phyloP scores from a whole-genome alignment of 2,888 invertebrate genomes.

The Trissolcus brochymenae region DNA sequence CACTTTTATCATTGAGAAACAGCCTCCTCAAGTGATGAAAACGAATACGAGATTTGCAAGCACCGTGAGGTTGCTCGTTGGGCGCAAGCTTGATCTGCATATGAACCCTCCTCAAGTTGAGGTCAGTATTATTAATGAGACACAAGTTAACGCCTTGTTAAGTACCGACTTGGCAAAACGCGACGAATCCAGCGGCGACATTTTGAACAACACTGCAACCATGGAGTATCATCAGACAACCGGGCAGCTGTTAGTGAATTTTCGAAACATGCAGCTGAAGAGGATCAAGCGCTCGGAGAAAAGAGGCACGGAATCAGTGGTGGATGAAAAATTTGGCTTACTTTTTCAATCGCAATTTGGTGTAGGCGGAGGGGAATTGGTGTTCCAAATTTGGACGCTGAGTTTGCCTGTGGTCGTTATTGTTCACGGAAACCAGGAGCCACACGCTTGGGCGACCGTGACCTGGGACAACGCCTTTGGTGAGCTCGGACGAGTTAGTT shows the following conservation, averaged over 20 bases:
- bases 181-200: constrained; percentile 90
- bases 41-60: constrained; percentile 97
- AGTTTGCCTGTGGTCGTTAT: constrained; percentile 99
- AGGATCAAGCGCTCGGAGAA: constrained; percentile 97
- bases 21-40: constrained; percentile 98
- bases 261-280: constrained; percentile 95
- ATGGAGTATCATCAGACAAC: constrained; percentile 96
- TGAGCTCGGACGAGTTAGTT: constrained; percentile 93
- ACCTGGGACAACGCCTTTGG: constrained; percentile 99
- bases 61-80: constrained; percentile 93
- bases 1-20: constrained; percentile 97
- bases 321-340: constrained; percentile 97
- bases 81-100: constrained; percentile 94
- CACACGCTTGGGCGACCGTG: constrained; percentile 99
- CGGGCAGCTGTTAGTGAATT: constrained; percentile 91
- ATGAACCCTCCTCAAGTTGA: constrained; percentile 94
- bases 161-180: constrained; percentile 86
- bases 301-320: constrained; percentile 97
- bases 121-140: constrained; percentile 78
- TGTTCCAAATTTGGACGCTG: constrained; percentile 94
- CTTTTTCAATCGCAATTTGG: constrained; percentile 95
- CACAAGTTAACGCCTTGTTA: constrained; percentile 89
- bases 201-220: constrained; percentile 94
- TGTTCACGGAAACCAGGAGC: constrained; percentile 99
- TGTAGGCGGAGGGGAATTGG: constrained; percentile 91